Percentiles rank a stretch among this genome's conserved stretches.
Conservation (phyloP, 35 echinoderm and acorn worm genomes). For the Apostichopus japonicus region DNA sequence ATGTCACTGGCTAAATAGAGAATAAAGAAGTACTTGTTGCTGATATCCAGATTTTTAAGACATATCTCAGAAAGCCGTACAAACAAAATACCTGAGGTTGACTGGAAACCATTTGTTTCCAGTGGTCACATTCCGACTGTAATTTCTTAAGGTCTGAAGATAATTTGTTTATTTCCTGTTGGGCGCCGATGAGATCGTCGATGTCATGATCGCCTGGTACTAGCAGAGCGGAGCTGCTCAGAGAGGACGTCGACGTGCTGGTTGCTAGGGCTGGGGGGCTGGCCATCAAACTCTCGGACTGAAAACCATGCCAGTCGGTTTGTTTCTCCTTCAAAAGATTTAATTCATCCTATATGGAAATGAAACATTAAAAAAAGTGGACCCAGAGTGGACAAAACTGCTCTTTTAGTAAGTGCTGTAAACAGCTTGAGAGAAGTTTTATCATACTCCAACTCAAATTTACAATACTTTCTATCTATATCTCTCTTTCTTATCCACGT, state of each 20-base stretch:
- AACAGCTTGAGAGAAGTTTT: no score
- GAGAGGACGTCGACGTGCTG: conserved; percentile 80
- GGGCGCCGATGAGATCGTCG: conserved; percentile 91
- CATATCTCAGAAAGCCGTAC: no score
- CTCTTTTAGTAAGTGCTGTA: no score
- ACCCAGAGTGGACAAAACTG: no score
- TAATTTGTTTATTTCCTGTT: conserved; percentile 92
- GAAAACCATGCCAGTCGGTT: conserved; percentile 74
- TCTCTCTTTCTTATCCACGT: no score
- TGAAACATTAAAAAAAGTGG: not conserved
- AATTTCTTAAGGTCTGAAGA: conserved; percentile 70
- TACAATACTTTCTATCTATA: no score
- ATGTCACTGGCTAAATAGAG: no score
- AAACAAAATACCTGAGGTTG: conserved; percentile 6
- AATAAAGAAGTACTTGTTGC: no score
- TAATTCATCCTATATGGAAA: conserved; percentile 66
- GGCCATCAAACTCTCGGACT: conserved; percentile 72
- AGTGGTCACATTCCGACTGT: conserved; percentile 80
- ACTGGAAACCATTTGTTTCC: conserved; percentile 69
- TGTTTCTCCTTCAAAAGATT: conserved; percentile 80
- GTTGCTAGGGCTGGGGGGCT: conserved; percentile 55
- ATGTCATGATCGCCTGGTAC: conserved; percentile 81
- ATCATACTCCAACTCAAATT: no score
- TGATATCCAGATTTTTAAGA: no score
- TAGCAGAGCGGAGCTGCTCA: conserved; percentile 62